A percentile compares a stretch with the other conserved stretches of the same genome.
Evolutionary conservation across 2,113 vertebrate genomes (phyloP).

Genomic region (Eurypyga helias): DNA sequence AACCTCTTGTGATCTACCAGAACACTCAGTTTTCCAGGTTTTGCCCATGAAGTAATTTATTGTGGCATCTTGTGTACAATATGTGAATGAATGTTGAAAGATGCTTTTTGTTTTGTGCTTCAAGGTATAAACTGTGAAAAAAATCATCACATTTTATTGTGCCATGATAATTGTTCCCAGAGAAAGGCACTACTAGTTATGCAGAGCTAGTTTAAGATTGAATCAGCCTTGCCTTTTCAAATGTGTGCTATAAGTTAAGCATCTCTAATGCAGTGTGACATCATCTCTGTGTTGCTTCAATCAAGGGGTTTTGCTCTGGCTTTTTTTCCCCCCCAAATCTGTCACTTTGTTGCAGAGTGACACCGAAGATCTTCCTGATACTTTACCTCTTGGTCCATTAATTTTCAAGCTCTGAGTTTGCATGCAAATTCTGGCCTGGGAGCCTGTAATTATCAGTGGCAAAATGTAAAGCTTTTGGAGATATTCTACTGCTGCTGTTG

Average conservation of each 20-base stretch:
- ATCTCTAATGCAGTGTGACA: not conserved
- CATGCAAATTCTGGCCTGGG: not conserved
- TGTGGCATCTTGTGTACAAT: not conserved
- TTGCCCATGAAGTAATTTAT: not conserved
- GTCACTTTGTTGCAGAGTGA: not conserved
- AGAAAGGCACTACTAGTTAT: not conserved
- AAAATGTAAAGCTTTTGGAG: not conserved
- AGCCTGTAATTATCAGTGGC: not conserved
- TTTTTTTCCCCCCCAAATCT: not conserved
- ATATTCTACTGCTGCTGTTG: not conserved
- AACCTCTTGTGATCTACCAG: not conserved
- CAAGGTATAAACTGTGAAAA: not conserved
- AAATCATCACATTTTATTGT: not conserved
- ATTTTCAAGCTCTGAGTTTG: not conserved
- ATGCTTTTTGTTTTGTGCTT: not conserved
- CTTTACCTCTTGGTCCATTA: not conserved
- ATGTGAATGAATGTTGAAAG: not conserved
- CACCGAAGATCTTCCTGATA: not conserved
- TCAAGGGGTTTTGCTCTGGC: not conserved
- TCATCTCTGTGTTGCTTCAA: not conserved
- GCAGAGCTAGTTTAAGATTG: not conserved
- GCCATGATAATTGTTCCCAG: not conserved
- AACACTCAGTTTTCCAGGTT: not conserved
- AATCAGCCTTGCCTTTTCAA: not conserved
- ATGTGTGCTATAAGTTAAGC: not conserved